These are phyloP conservation scores for Eupeodes luniger DNA, from an alignment of 2,888 invertebrate species.

Conservation along the genomic window DNA sequence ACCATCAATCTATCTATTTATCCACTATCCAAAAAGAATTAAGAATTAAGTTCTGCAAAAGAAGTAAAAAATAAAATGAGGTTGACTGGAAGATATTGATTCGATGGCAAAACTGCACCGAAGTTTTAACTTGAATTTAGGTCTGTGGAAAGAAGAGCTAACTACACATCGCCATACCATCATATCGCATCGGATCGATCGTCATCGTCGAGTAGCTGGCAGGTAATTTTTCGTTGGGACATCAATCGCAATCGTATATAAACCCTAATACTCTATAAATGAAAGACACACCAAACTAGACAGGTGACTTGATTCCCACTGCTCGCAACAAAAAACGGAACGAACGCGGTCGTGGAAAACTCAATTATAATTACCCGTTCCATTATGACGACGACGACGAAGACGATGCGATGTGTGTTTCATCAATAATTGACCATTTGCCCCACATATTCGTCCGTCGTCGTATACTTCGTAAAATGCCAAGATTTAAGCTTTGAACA, in stretches of 20 bases:
- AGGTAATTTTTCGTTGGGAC: conserved; percentile 41
- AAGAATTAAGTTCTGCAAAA: conserved; percentile 43
- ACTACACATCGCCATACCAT: not conserved
- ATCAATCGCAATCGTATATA: conserved; percentile 2
- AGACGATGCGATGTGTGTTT: not conserved
- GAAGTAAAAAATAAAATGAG: conserved; percentile 29
- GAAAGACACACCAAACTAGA: conserved; percentile 8
- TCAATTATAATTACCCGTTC: conserved; percentile 55
- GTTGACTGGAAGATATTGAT: conserved; percentile 70
- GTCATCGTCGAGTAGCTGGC: not conserved
- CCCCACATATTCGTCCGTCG: conserved; percentile 20
- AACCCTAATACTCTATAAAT: conserved; percentile 33
- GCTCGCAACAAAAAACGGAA: not conserved
- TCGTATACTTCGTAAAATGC: conserved; percentile 18
- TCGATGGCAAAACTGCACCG: conserved; percentile 35
- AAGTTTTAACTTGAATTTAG: conserved; percentile 52
- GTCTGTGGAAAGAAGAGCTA: conserved; percentile 47
- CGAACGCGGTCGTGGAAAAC: conserved; percentile 14
- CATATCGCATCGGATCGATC: no score
- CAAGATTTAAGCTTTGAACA: conserved; percentile 29
- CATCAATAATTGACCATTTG: conserved; percentile 70
- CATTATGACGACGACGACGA: not conserved
- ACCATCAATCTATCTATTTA: not conserved
- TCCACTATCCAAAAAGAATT: conserved; percentile 38
- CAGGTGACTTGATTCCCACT: conserved; percentile 63